These are phyloP conservation scores for Orchestes rusci DNA, from an alignment of 2,888 invertebrate genomes.

Conservation along the genomic window DNA sequence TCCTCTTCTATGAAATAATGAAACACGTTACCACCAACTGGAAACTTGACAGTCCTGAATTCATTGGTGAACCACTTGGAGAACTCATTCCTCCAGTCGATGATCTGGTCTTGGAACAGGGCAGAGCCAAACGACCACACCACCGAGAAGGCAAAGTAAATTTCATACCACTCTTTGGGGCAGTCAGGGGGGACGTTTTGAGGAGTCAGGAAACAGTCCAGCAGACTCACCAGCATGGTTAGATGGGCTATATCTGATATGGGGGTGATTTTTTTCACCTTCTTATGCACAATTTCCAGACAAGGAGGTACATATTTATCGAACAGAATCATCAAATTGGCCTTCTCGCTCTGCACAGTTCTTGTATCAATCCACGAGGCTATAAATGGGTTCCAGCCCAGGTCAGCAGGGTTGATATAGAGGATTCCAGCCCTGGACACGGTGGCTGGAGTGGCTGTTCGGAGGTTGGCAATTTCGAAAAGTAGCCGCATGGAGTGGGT, in stretches of 20 bases:
- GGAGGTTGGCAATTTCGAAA: conserved; percentile 87
- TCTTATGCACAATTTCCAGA: conserved; percentile 64
- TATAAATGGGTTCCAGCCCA: conserved; percentile 92
- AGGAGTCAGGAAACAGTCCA: conserved; percentile 78
- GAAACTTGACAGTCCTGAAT: conserved; percentile 87
- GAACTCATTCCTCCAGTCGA: conserved; percentile 90
- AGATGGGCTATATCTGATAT: conserved; percentile 85
- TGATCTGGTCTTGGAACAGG: conserved; percentile 82
- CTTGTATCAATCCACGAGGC: conserved; percentile 83
- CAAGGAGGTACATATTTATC: conserved; percentile 88
- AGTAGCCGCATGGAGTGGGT: conserved; percentile 82
- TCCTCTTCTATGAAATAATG: conserved; percentile 84
- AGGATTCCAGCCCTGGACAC: conserved; percentile 92
- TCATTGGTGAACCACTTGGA: conserved; percentile 93
- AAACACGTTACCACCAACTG: conserved; percentile 73
- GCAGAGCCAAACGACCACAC: conserved; percentile 94
- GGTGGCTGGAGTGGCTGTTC: conserved; percentile 92
- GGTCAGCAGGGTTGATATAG: conserved; percentile 88
- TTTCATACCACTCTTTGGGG: conserved; percentile 91
- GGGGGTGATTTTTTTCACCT: conserved; percentile 85
- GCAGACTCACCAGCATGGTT: conserved; percentile 76
- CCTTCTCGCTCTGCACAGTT: conserved; percentile 63
- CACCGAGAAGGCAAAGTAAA: conserved; percentile 83
- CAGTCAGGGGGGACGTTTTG: conserved; percentile 78
- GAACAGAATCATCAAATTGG: conserved; percentile 78